Percentiles rank a stretch among this genome's conserved stretches.
Conservation (phyloP, 2,797 vertebrate genomes). For the Scolopax bukidnonensis region DNA sequence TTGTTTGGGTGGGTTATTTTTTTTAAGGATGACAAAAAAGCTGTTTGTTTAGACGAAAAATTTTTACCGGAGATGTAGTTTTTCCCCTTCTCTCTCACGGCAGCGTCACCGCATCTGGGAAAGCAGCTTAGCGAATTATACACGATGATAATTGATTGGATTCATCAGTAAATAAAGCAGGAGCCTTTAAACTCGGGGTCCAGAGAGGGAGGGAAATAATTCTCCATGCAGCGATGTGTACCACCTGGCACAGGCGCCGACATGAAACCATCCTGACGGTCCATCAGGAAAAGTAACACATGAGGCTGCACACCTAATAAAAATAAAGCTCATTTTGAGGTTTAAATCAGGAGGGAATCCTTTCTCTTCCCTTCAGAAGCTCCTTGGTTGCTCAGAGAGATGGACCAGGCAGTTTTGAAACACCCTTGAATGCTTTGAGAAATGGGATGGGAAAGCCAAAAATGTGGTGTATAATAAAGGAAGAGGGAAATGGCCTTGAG, state of each 20-base stretch:
- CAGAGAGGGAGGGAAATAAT: not conserved
- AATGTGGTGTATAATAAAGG: not conserved
- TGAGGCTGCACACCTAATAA: fast-evolving
- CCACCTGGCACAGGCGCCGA: fast-evolving
- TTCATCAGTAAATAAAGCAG: slow-evolving; percentile 38
- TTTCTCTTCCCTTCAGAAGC: not conserved
- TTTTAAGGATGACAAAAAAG: not conserved
- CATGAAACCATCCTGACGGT: not conserved
- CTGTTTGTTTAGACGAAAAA: not conserved
- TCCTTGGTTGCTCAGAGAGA: not conserved
- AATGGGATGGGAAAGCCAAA: not conserved
- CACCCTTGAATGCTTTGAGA: not conserved
- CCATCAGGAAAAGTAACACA: not conserved
- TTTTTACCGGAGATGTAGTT: not conserved
- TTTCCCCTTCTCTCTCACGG: not conserved
- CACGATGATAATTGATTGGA: slow-evolving; percentile 7
- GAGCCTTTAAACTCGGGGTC: not conserved
- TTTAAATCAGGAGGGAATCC: not conserved
- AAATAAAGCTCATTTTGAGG: not conserved
- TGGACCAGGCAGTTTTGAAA: not conserved
- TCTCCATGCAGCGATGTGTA: not conserved
- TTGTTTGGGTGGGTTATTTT: not conserved
- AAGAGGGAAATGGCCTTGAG: not conserved
- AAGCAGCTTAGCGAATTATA: slow-evolving; percentile 12
- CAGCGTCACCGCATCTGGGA: not conserved